Evolutionary conservation across 2,888 invertebrate species (phyloP).

Genomic region (Spicauda simplicius): DNA sequence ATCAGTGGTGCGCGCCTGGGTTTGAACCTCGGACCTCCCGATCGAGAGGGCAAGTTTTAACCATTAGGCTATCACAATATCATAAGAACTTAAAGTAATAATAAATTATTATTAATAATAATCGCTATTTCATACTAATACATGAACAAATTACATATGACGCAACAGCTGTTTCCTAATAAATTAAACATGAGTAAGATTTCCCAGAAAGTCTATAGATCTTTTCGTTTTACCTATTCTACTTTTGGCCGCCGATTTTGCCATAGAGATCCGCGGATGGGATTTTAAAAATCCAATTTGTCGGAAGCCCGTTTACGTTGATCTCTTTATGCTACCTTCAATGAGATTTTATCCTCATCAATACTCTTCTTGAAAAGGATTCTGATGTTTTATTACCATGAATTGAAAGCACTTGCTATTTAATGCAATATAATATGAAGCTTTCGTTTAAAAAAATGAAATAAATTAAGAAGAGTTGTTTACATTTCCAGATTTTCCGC

Average conservation of each 20-base stretch:
- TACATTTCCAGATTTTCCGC: background rate
- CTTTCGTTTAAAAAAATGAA: background rate
- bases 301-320: conserved; percentile 13
- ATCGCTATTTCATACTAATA: too few species aligned
- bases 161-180: too few species aligned
- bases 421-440: too few species aligned
- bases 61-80: too few species aligned
- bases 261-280: conserved; percentile 15
- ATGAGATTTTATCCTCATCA: conserved; percentile 15
- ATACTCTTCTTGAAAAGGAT: background rate
- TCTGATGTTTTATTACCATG: background rate
- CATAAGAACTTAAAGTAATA: too few species aligned
- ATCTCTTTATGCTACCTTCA: conserved; percentile 21
- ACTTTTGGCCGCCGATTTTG: conserved; percentile 3
- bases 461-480: too few species aligned
- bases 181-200: background rate
- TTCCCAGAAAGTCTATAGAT: background rate
- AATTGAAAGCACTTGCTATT: background rate
- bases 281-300: conserved; percentile 24
- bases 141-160: too few species aligned
- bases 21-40: too few species aligned
- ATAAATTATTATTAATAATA: too few species aligned
- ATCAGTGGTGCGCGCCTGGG: too few species aligned
- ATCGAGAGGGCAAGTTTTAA: too few species aligned
- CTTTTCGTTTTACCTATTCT: background rate